Evolutionary conservation across 2,113 vertebrate genomes (phyloP).

Genomic region (Mola mola): DNA sequence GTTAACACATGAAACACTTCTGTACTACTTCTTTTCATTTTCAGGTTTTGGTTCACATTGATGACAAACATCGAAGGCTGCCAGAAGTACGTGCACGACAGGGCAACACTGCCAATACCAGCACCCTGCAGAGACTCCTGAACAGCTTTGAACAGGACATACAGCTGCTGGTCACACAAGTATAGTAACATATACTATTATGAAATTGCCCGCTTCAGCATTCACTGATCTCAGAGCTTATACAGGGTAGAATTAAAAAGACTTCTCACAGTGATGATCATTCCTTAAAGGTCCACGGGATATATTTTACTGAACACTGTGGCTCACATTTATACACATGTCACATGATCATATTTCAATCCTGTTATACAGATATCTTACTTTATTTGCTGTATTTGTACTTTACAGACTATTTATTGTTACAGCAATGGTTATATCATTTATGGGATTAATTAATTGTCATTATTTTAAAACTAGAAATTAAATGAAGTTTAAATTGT

Average conservation of each 20-base stretch:
- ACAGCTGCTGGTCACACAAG: slow-evolving; percentile 91
- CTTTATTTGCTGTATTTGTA: too few species aligned
- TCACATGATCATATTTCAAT: too few species aligned
- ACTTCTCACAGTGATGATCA: background rate
- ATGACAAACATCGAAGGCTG: slow-evolving; percentile 89
- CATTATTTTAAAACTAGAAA: too few species aligned
- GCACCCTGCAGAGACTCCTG: slow-evolving; percentile 88
- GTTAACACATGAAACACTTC: too few species aligned
- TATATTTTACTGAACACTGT: too few species aligned
- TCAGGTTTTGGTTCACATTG: slow-evolving; percentile 87
- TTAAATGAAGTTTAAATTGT: too few species aligned
- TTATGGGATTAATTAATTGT: too few species aligned
- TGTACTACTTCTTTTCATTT: background rate
- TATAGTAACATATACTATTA: slow-evolving; percentile 50
- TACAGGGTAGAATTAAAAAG: background rate
- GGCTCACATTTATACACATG: too few species aligned
- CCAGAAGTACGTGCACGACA: slow-evolving; percentile 85
- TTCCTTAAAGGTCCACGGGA: too few species aligned
- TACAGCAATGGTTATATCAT: too few species aligned
- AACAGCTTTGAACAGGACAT: slow-evolving; percentile 93
- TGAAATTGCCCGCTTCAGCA: background rate
- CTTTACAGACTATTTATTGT: too few species aligned
- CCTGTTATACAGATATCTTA: too few species aligned
- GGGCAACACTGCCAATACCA: slow-evolving; percentile 83
- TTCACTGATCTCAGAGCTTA: background rate